These are phyloP conservation scores for Rhogogaster chlorosoma DNA, from an alignment of 2,888 invertebrate genomes.

Conservation along the genomic window DNA sequence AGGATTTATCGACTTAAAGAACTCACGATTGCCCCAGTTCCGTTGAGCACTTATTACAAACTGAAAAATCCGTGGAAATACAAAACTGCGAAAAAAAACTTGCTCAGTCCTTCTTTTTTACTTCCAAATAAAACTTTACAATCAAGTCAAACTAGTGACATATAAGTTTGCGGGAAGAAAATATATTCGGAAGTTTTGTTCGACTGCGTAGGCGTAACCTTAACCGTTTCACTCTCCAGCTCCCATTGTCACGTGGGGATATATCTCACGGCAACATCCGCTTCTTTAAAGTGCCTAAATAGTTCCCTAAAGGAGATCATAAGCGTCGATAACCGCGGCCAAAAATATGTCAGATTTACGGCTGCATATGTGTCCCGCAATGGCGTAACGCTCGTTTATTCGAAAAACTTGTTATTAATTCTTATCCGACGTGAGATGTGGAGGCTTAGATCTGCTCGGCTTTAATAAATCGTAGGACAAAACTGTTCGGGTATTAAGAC, in stretches of 20 bases:
- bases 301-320: background rate
- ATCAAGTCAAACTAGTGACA: background rate
- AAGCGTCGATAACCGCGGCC: background rate
- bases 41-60: background rate
- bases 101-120: background rate
- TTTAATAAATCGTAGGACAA: too few species aligned
- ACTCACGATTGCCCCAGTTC: background rate
- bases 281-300: background rate
- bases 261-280: constrained; percentile 19
- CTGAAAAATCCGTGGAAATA: background rate
- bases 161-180: background rate
- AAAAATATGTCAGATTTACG: background rate
- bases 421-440: too few species aligned
- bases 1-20: background rate
- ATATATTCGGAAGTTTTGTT: background rate
- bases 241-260: constrained; percentile 24
- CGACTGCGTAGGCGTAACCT: background rate
- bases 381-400: background rate
- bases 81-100: background rate
- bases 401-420: background rate
- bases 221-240: constrained; percentile 10
- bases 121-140: background rate
- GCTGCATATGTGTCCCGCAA: background rate
- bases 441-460: too few species aligned
- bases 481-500: too few species aligned